Conservation (phyloP, 1,140 invertebrate genomes). For the Hetaerina americana region DNA sequence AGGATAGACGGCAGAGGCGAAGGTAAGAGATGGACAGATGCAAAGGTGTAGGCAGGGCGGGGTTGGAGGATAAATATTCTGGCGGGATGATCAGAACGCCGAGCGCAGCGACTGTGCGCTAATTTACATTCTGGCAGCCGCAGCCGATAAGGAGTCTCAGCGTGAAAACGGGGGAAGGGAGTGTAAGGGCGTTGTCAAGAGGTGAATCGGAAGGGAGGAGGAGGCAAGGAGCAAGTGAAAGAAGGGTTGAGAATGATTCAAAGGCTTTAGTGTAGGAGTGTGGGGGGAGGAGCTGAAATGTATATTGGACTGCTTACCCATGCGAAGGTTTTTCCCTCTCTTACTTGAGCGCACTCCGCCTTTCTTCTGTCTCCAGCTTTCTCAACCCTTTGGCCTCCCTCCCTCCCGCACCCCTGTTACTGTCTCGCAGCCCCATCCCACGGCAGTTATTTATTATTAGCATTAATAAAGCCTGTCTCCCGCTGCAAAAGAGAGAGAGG, state of each 20-base stretch:
- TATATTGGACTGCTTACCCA: neutral
- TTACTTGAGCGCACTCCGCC: neutral
- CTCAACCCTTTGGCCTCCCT: too few species aligned
- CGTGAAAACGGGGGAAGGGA: too few species aligned
- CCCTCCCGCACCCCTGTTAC: too few species aligned
- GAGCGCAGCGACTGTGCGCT: neutral
- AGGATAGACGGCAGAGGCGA: neutral
- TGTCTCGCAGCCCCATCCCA: too few species aligned
- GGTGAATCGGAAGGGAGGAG: too few species aligned
- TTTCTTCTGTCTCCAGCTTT: too few species aligned
- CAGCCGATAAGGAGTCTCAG: neutral
- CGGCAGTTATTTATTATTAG: slow-evolving; percentile 1
- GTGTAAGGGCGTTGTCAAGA: too few species aligned
- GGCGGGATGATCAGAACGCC: neutral
- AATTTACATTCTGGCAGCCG: neutral
- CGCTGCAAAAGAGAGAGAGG: neutral
- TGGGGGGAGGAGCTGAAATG: neutral
- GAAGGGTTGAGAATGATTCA: too few species aligned
- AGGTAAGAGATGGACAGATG: neutral
- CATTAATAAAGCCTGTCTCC: neutral
- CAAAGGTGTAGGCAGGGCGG: too few species aligned
- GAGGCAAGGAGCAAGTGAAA: too few species aligned
- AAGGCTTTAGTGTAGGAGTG: too few species aligned
- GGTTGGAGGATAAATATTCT: neutral
- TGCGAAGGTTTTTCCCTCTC: neutral